A percentile compares a stretch with the other conserved stretches of the same genome.
Evolutionary conservation across 2,113 vertebrate genomes (phyloP).

Genomic region (Calonectris borealis): DNA sequence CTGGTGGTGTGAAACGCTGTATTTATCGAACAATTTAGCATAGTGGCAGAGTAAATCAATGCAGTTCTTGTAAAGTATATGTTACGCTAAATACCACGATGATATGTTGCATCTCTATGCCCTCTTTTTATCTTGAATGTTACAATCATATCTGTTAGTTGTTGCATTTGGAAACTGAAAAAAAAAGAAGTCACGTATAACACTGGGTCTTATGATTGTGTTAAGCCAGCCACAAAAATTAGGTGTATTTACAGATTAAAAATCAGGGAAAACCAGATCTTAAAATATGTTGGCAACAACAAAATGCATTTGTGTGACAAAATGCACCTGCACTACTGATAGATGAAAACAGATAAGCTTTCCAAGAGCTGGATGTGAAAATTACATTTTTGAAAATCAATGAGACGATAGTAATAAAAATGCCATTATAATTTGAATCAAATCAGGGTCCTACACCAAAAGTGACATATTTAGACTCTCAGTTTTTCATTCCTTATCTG

Average conservation of each 20-base stretch:
- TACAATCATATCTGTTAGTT: not conserved
- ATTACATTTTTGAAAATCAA: not conserved
- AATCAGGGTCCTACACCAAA: not conserved
- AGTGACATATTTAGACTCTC: not conserved
- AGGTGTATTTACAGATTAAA: not conserved
- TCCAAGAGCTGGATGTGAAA: not conserved
- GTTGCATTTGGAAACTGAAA: not conserved
- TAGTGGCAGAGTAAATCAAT: not conserved
- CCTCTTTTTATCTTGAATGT: not conserved
- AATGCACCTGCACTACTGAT: not conserved
- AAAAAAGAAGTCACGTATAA: not conserved
- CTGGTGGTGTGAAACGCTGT: not conserved
- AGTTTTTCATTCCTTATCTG: not conserved
- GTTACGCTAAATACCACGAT: not conserved
- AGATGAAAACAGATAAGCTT: not conserved
- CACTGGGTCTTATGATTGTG: not conserved
- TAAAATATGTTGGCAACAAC: not conserved
- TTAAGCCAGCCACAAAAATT: not conserved
- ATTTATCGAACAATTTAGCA: not conserved
- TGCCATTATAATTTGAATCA: not conserved
- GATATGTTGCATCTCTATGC: not conserved
- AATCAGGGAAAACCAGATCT: not conserved
- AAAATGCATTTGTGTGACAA: conserved; percentile 14
- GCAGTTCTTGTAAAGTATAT: not conserved
- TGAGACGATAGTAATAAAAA: not conserved